Base-by-base conservation (phyloP, 2,797 vertebrate species). In the Trematomus bernacchii region DNA sequence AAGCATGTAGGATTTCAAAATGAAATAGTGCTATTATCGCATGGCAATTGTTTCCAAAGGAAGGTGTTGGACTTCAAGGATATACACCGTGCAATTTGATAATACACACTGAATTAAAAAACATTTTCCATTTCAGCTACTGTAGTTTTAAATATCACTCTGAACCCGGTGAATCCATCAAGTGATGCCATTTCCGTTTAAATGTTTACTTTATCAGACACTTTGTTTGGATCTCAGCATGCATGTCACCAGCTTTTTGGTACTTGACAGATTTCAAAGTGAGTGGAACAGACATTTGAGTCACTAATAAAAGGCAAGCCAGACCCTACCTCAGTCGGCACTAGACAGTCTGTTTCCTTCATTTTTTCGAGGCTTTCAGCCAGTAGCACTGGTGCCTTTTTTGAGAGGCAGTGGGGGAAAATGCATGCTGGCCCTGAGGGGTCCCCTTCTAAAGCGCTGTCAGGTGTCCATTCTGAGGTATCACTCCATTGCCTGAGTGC, bases 391-490 rank as follows among this genome's bases (percentile, higher is more conserved):
- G 42, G 6, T 30, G 15, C 70, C 6, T 6, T 40, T 67, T 79
- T 40, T 62, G 53, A 12, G 53, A 72, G 71, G 57, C 9, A 11
- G 69, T 33, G 10, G 30, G 51, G 78, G 67, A 9, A 76, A 71
- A 58, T 72, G 43, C 5, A 47, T 19, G 55, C 47, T 46, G 65
- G 57, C 55, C 62, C 72, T 67, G 44, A 65, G 50, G 51, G 55
- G 65, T 76, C n/a, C 75, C 40, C 60, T 48, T 79, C 30, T 77
- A 57, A 75, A 79, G 30, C 21, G 4, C 74, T 74, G 79, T 73
- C 82, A 67, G 52, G 62, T 59, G 73, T 76, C 67, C 62, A 62
- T 79, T 87, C 59, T 47, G 50, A 83, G 73, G 53, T 60, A 50
- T 79, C 53, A 47, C 50, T 75, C 54, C 64, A 48, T 69, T 72